Conservation (phyloP, 2,113 vertebrate genomes). For the Petrocephalus zakoni region DNA sequence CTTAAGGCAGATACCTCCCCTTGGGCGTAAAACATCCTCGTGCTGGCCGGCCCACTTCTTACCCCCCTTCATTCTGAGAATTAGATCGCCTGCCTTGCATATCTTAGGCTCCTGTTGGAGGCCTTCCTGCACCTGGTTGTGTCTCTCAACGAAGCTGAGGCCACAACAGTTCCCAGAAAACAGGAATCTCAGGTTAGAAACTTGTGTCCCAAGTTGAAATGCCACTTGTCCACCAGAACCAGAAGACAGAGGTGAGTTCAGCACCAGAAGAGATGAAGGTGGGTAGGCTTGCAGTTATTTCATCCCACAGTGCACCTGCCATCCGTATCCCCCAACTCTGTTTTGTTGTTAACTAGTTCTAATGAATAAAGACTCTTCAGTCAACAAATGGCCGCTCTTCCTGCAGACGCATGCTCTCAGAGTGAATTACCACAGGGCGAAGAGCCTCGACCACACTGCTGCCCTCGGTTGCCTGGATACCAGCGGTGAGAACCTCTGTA, state of each 20-base stretch:
- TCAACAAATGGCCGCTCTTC: background rate
- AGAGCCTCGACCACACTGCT: background rate
- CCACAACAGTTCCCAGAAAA: background rate
- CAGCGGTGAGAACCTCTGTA: background rate
- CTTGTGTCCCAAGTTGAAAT: background rate
- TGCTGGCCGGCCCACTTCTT: background rate
- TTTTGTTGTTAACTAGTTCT: background rate
- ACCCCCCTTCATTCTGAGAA: background rate
- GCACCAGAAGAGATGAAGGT: background rate
- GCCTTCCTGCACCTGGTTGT: background rate
- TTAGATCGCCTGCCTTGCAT: background rate
- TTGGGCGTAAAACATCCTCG: background rate
- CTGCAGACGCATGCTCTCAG: background rate
- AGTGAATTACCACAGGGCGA: background rate
- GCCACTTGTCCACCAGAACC: background rate
- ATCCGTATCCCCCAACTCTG: background rate
- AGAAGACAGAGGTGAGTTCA: background rate
- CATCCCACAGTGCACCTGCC: background rate
- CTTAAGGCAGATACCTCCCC: background rate
- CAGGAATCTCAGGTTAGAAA: background rate
- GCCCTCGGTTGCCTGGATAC: slow-evolving; percentile 1
- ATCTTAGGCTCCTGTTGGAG: background rate
- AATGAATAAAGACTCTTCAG: background rate
- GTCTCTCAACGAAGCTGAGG: background rate
- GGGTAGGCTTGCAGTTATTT: background rate